Evolutionary conservation across 2,113 vertebrate genomes (phyloP).

Genomic region (Balaeniceps rex): DNA sequence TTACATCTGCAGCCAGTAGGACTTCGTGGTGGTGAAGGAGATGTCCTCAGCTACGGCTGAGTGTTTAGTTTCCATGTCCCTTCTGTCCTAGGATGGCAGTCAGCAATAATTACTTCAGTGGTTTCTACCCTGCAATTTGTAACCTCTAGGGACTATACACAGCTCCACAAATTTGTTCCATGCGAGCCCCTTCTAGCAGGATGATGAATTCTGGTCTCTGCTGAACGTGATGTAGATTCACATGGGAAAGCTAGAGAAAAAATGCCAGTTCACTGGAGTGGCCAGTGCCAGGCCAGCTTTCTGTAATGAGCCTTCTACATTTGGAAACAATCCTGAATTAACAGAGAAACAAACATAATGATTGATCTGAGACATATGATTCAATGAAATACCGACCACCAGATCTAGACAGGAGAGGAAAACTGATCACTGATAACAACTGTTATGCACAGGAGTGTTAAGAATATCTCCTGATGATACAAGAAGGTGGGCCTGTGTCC

Average conservation of each 20-base stretch:
- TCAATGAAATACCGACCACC: neutral
- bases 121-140: slow-evolving; percentile 46
- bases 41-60: neutral
- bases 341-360: neutral
- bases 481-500: neutral
- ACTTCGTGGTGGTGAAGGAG: neutral
- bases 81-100: slow-evolving; percentile 38
- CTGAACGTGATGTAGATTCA: slow-evolving; percentile 1
- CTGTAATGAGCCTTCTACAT: neutral
- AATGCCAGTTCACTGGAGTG: neutral
- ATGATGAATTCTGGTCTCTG: neutral
- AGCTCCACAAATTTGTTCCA: slow-evolving; percentile 23
- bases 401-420: neutral
- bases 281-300: neutral
- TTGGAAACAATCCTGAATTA: neutral
- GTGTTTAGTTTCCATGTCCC: slow-evolving; percentile 41
- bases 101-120: slow-evolving; percentile 44
- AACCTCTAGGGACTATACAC: neutral
- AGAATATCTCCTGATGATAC: neutral
- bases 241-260: slow-evolving; percentile 7
- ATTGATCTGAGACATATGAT: neutral
- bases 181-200: neutral
- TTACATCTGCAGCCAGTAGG: slow-evolving; percentile 25
- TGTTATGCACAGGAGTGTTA: neutral
- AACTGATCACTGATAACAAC: neutral